These are phyloP conservation scores for Apteryx owenii DNA, from an alignment of 2,113 vertebrate species.

Conservation along the genomic window DNA sequence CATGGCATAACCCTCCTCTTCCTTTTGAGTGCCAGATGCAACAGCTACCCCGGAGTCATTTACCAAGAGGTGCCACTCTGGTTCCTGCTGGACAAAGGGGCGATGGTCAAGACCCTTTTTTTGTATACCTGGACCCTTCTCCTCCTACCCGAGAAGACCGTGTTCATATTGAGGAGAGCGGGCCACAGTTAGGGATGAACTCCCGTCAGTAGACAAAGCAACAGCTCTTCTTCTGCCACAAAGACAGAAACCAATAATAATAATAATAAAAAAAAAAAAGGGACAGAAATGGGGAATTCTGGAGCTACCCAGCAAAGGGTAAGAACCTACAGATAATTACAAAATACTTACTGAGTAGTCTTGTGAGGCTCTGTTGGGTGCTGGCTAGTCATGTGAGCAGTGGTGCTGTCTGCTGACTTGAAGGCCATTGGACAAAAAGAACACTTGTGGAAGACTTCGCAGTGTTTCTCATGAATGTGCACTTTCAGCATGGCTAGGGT, in stretches of 20 bases:
- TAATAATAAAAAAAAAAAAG: not conserved
- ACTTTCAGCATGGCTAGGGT: conserved; percentile 87
- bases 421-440: conserved; percentile 93
- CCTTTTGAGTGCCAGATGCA: not conserved
- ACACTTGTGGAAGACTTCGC: conserved; percentile 94
- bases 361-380: conserved; percentile 80
- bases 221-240: not conserved
- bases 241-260: not conserved
- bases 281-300: not conserved
- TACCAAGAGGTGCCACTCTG: not conserved
- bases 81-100: not conserved
- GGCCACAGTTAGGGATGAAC: not conserved
- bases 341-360: conserved; percentile 87
- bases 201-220: not conserved
- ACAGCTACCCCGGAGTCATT: not conserved
- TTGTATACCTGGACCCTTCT: not conserved
- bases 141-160: not conserved
- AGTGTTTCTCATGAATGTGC: conserved; percentile 94
- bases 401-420: conserved; percentile 87
- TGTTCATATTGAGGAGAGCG: not conserved
- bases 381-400: conserved; percentile 86
- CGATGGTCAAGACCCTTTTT: not conserved
- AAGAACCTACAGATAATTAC: not conserved
- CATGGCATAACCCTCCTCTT: not conserved
- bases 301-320: not conserved